phyloP scores from a whole-genome alignment of 2,113 vertebrate species.

The Addax nasomaculatus region DNA sequence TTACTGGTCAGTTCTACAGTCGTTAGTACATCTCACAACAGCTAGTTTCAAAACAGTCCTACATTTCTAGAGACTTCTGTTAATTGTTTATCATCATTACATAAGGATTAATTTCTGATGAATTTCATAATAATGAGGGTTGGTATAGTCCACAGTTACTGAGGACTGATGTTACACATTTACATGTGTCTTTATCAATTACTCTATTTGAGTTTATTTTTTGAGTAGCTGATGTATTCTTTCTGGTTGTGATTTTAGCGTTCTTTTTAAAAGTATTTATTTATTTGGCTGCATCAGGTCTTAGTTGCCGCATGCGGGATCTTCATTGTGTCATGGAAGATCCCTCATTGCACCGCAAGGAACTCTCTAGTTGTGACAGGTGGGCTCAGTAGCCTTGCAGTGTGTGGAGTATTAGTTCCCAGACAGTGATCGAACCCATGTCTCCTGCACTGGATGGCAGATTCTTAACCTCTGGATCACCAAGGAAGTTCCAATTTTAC shows the following conservation, averaged over 20 bases:
- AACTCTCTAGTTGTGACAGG: background rate
- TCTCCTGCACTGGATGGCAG: background rate
- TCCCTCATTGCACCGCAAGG: fast-evolving
- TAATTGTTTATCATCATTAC: background rate
- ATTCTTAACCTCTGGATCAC: background rate
- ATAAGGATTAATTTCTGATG: background rate
- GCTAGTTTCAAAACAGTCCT: background rate
- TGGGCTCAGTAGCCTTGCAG: background rate
- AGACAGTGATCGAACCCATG: background rate
- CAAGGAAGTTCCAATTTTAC: background rate
- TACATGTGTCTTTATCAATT: background rate
- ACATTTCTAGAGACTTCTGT: background rate
- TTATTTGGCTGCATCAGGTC: background rate
- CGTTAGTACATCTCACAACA: background rate
- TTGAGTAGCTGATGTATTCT: background rate
- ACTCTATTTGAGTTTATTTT: background rate
- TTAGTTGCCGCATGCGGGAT: fast-evolving
- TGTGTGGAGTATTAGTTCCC: background rate
- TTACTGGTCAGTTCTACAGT: background rate
- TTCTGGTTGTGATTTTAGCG: background rate
- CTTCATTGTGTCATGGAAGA: background rate
- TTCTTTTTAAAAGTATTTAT: background rate
- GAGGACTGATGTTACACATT: background rate
- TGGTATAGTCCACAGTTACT: background rate
- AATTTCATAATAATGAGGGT: background rate